Conservation (phyloP, 2,797 vertebrate species). For the Argya squamiceps region DNA sequence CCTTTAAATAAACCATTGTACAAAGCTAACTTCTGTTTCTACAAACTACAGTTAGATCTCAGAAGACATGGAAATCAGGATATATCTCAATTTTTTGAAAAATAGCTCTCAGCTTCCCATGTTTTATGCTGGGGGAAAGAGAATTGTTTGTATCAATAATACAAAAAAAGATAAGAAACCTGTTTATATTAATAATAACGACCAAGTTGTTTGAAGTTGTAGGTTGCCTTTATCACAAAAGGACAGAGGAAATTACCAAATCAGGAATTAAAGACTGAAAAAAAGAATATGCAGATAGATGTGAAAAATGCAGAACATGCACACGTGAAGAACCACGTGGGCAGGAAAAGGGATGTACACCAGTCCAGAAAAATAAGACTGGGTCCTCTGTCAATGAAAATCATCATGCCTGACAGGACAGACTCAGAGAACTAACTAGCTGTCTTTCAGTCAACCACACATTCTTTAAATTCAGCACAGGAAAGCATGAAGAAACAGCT, state of each 20-base stretch:
- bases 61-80: neutral
- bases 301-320: neutral
- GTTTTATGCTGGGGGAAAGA: neutral
- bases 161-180: neutral
- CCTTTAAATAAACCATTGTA: neutral
- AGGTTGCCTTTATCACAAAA: neutral
- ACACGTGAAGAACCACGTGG: rapidly evolving
- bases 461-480: neutral
- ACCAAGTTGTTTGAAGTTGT: neutral
- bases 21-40: neutral
- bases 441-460: neutral
- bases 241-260: neutral
- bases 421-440: neutral
- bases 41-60: neutral
- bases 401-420: neutral
- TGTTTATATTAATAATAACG: neutral
- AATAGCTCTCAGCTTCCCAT: neutral
- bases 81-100: neutral
- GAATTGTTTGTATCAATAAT: neutral
- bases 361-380: neutral
- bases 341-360: neutral
- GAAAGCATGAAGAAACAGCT: neutral
- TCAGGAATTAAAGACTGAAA: neutral
- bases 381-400: neutral
- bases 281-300: neutral